These are phyloP conservation scores for Lasioglossum leucozonium DNA, from an alignment of 2,888 invertebrate genomes.

Conservation along the genomic window DNA sequence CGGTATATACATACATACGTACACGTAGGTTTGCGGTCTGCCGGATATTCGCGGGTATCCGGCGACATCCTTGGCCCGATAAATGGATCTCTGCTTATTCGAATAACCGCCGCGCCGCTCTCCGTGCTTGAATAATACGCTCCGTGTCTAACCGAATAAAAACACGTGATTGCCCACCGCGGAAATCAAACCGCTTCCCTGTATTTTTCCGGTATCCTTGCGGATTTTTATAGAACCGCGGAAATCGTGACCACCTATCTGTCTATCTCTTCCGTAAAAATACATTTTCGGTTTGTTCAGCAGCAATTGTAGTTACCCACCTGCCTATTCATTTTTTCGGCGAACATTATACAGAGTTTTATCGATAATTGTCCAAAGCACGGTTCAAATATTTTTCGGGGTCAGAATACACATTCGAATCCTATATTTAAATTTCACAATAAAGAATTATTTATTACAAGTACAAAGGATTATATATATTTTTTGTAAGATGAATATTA, in stretches of 20 bases:
- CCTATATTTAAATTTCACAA: too few species aligned
- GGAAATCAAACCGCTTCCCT: not conserved
- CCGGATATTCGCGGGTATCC: constrained; percentile 67
- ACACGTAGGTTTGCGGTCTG: constrained; percentile 44
- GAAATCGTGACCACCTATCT: not conserved
- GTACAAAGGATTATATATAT: too few species aligned
- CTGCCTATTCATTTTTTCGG: not conserved
- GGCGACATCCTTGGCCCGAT: constrained; percentile 65
- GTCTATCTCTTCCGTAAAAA: too few species aligned
- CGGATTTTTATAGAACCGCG: not conserved
- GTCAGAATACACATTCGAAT: too few species aligned
- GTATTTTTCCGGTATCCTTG: not conserved
- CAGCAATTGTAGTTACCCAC: not conserved
- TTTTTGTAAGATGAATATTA: too few species aligned
- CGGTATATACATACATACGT: not conserved
- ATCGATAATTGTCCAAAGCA: too few species aligned
- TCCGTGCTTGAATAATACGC: constrained; percentile 11
- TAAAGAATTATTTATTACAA: too few species aligned
- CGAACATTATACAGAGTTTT: too few species aligned
- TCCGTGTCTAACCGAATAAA: constrained; percentile 29
- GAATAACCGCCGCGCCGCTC: constrained; percentile 46
- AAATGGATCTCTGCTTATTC: constrained; percentile 63
- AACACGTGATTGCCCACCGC: constrained; percentile 21
- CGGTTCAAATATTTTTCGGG: too few species aligned
- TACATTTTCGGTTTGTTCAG: not conserved